Conservation (phyloP, 1,140 invertebrate species). For the Caenorhabditis tropicalis region DNA sequence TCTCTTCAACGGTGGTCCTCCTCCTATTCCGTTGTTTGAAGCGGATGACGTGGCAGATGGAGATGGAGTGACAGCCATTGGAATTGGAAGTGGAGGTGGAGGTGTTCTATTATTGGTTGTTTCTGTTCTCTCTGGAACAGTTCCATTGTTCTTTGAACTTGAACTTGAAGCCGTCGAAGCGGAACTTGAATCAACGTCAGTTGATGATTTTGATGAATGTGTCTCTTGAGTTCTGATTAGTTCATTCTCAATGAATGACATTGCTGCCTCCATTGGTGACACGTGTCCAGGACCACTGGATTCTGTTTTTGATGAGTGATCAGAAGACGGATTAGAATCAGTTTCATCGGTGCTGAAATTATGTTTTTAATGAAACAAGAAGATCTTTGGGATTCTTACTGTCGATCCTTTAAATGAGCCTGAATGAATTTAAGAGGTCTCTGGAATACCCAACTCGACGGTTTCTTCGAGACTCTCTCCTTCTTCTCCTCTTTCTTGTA, state of each 20-base stretch:
- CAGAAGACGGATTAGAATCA: neutral
- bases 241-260: conserved; percentile 51
- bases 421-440: conserved; percentile 43
- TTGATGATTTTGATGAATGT: neutral
- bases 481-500: conserved; percentile 56
- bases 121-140: neutral
- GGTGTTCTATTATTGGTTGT: neutral
- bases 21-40: neutral
- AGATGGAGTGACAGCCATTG: conserved; percentile 1
- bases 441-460: conserved; percentile 39
- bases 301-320: neutral
- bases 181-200: neutral
- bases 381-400: neutral
- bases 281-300: conserved; percentile 3
- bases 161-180: neutral
- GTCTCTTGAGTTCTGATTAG: conserved; percentile 27
- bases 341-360: conserved; percentile 2
- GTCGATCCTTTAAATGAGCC: conserved; percentile 26
- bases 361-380: no score
- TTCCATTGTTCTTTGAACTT: neutral
- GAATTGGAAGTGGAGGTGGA: neutral
- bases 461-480: neutral
- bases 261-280: conserved; percentile 48
- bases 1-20: neutral
- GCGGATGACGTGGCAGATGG: conserved; percentile 34